phyloP scores from a whole-genome alignment of 30 jellyfish, hydroid and myxozoan species.

The Rhopilema esculentum region DNA sequence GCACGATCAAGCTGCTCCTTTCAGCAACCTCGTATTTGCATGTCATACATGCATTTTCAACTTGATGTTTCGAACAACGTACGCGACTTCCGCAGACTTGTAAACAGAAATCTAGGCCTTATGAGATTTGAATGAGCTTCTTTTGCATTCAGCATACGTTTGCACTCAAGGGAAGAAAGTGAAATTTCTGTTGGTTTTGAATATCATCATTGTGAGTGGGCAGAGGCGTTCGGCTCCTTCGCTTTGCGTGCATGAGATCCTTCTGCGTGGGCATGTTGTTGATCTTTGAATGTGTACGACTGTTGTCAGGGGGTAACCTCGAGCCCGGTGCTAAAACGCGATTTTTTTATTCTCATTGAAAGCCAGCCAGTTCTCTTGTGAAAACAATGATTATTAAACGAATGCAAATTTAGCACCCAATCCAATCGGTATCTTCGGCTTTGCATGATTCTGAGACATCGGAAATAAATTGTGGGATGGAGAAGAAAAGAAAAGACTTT shows the following conservation, averaged over 20 bases:
- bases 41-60: neutral
- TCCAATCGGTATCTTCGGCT: neutral
- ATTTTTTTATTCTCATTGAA: neutral
- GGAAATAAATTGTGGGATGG: neutral
- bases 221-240: slow-evolving; percentile 34
- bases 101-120: neutral
- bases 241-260: slow-evolving; percentile 52
- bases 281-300: slow-evolving; percentile 30
- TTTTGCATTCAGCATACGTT: neutral
- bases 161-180: neutral
- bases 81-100: neutral
- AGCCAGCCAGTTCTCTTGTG: neutral
- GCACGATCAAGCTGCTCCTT: no score
- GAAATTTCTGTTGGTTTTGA: neutral
- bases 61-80: neutral
- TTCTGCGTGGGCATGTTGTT: slow-evolving; percentile 65
- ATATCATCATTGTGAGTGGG: slow-evolving; percentile 56
- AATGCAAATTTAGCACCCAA: neutral
- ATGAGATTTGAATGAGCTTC: neutral
- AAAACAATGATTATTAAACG: neutral
- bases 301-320: slow-evolving; percentile 34
- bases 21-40: neutral
- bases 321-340: neutral
- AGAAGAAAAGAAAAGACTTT: neutral
- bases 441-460: neutral